Base-by-base conservation (phyloP, 2,888 invertebrate genomes). In the Habroteleia sp. region DNA sequence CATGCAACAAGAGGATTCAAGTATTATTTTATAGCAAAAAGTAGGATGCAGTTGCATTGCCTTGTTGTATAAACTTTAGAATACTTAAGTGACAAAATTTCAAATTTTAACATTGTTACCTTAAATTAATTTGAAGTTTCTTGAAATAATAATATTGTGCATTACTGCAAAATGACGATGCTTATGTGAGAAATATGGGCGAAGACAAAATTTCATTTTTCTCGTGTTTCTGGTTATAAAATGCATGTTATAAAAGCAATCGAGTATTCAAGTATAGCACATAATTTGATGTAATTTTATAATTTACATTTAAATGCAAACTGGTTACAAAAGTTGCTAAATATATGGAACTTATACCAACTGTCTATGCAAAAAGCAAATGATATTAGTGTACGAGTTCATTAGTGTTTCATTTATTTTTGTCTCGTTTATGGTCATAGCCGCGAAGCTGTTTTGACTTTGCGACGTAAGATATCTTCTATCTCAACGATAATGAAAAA, bases 21-120 rank as follows among this genome's bases (percentile, higher is more conserved):
- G 54, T 54, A 66, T 66, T 56, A 66, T 41, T 46, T 48, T 31
- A n/a, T n/a, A n/a, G n/a, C n/a, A n/a, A n/a, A n/a, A n/a, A n/a
- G n/a, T n/a, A n/a, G n/a, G n/a, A n/a, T n/a, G n/a, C n/a, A n/a
- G n/a, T n/a, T n/a, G n/a, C n/a, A n/a, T 60, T 17, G 16, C 44
- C 16, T 13, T 37, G 37, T 23, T 58, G 17, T 41, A 2, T n/a
- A n/a, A n/a, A n/a, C n/a, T n/a, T n/a, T n/a, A n/a, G n/a, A n/a
- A n/a, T n/a, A n/a, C n/a, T n/a, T n/a, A n/a, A n/a, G n/a, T n/a
- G n/a, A n/a, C n/a, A n/a, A n/a, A n/a, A n/a, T n/a, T n/a, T n/a
- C n/a, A n/a, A n/a, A n/a, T n/a, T n/a, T n/a, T n/a, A n/a, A n/a
- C n/a, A n/a, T n/a, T n/a, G n/a, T n/a, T n/a, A n/a, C n/a, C n/a